Evolutionary conservation across 2,797 vertebrate species (phyloP), one percentile per base, ranked within the genome.

Genomic region (Sebastes minor): DNA sequence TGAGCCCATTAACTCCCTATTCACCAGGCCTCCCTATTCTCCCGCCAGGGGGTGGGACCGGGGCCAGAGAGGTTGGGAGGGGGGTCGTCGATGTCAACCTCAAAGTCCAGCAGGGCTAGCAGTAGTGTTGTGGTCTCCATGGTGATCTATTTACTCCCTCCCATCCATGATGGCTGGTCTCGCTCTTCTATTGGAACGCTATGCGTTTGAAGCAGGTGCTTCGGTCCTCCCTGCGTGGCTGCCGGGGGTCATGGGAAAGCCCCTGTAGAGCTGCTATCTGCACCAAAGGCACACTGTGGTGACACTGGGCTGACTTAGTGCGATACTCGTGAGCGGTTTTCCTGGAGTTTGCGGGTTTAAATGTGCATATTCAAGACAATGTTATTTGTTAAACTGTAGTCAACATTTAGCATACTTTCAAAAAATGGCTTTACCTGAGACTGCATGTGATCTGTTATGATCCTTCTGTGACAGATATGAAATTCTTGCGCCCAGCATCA

Each of bases 371-470:
- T 65, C 11, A 49, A 71, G 4, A 52, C 4, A 56, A 13, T 33
- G 6, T 1, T 7, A 53, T 57, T 67, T 56, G 4, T 9, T 55
- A 1, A 66, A 80, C 9, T 75, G 46, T 23, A 61, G 7, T 20
- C n/a, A 66, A n/a, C 23, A 68, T 30, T 46, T 6, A 66, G 8
- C 4, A 20, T 23, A 23, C 23, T 23, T 23, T 23, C 23, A 23
- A 23, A 52, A 80, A 75, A 57, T 6, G n/a, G 2, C 25, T 70
- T 87, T 95, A 96, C 96, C 96, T 96, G 95, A 81, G 95, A 92
- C 92, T 96, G 95, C 96, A 96, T 96, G 92, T 89, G 94, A 89
- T 94, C 92, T 84, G 87, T 83, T 86, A 32, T 70, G 68, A 64
- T 90, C 85, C 81, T 78, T 85, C 38, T 76, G 74, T 86, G 65